These are phyloP conservation scores for Diploptera punctata DNA, from an alignment of 2,888 invertebrate species.

Conservation along the genomic window DNA sequence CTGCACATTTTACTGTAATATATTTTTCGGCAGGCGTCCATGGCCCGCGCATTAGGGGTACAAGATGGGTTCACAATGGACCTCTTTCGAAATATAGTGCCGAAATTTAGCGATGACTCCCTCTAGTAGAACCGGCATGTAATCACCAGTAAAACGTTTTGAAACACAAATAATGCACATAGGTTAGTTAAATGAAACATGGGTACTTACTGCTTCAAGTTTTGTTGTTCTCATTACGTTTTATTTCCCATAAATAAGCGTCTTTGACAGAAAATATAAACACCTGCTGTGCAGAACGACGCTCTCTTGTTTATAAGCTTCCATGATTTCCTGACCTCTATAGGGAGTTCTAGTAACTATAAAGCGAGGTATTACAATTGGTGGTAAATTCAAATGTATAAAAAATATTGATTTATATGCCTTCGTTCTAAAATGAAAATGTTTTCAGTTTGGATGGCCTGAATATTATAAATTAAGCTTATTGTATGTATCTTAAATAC, in stretches of 20 bases:
- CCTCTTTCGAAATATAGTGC: conserved; percentile 43
- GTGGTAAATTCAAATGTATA: conserved; percentile 11
- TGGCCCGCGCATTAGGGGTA: conserved; percentile 43
- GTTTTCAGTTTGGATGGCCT: too few relatives aligned
- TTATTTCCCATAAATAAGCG: conserved; percentile 45
- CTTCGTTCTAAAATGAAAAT: too few relatives aligned
- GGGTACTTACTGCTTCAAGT: conserved; percentile 41
- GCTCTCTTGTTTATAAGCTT: conserved; percentile 37
- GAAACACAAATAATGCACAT: neutral
- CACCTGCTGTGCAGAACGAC: conserved; percentile 44
- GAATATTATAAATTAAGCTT: too few relatives aligned
- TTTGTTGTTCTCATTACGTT: conserved; percentile 42
- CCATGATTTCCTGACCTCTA: conserved; percentile 23
- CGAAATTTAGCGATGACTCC: conserved; percentile 36
- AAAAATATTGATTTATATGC: too few relatives aligned
- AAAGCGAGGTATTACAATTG: neutral
- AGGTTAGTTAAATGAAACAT: conserved; percentile 14
- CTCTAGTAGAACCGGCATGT: conserved; percentile 22
- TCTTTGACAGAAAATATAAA: conserved; percentile 46
- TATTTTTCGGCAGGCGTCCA: conserved; percentile 42
- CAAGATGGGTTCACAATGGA: conserved; percentile 44
- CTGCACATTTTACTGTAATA: conserved; percentile 18
- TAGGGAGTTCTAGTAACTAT: neutral
- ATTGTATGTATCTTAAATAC: too few relatives aligned
- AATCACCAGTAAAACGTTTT: conserved; percentile 5